Evolutionary conservation across 2,113 vertebrate species (phyloP).

Genomic region (Sterrhoptilus dennistouni): DNA sequence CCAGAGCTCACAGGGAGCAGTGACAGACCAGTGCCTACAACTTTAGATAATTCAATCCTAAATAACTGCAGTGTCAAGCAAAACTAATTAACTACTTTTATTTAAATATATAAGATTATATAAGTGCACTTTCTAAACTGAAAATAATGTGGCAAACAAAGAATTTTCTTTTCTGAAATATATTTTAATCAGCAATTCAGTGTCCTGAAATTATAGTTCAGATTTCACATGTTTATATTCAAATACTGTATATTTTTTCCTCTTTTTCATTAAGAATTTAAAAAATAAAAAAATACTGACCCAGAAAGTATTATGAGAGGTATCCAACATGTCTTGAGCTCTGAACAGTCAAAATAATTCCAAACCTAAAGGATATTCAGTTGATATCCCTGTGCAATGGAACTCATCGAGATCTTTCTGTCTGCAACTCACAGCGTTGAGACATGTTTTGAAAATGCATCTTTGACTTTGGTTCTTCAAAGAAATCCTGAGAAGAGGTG

Average conservation of each 20-base stretch:
- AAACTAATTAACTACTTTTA: background rate
- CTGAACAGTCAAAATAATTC: background rate
- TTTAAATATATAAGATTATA: background rate
- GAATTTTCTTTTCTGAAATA: background rate
- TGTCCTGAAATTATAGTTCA: background rate
- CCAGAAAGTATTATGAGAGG: background rate
- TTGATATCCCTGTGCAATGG: background rate
- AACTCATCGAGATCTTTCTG: constrained; percentile 14
- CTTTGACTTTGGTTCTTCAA: constrained; percentile 57
- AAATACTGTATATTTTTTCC: background rate
- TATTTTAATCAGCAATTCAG: background rate
- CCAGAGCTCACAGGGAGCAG: background rate
- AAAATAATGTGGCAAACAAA: background rate
- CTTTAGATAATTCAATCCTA: background rate
- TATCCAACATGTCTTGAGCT: background rate
- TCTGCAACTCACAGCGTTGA: background rate
- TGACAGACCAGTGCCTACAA: background rate
- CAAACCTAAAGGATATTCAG: background rate
- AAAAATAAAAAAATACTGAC: background rate
- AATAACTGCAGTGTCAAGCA: background rate
- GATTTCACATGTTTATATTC: background rate
- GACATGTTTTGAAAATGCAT: constrained; percentile 31
- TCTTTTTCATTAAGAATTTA: background rate
- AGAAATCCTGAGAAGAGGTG: constrained; percentile 38
- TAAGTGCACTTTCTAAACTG: background rate